These are phyloP conservation scores for Steatocranus sp. DNA, from an alignment of 2,797 vertebrate genomes.

Conservation along the genomic window DNA sequence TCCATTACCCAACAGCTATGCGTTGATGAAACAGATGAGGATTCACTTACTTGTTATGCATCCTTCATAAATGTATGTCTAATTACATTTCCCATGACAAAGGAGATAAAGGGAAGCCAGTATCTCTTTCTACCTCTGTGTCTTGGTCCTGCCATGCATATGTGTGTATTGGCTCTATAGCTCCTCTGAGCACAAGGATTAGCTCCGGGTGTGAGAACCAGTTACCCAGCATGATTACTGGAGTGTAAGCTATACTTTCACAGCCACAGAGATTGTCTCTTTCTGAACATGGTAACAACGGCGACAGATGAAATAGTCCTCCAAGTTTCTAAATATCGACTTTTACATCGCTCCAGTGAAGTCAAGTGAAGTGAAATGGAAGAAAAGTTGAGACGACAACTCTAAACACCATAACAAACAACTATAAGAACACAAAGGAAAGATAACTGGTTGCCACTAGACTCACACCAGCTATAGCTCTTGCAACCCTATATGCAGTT, in stretches of 20 bases:
- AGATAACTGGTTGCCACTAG: neutral
- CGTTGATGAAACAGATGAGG: neutral
- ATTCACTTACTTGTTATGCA: neutral
- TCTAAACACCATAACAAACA: neutral
- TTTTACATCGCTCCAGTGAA: neutral
- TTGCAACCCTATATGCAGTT: neutral
- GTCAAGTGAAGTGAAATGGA: conserved; percentile 3
- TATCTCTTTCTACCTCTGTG: neutral
- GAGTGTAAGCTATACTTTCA: neutral
- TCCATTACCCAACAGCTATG: neutral
- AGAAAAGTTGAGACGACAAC: neutral
- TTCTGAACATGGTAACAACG: too few relatives aligned
- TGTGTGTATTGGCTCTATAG: neutral
- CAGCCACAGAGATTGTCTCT: neutral
- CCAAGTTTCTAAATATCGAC: neutral
- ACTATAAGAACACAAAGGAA: neutral
- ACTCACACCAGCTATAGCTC: neutral
- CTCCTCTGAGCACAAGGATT: neutral
- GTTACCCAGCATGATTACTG: neutral
- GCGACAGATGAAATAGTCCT: neutral
- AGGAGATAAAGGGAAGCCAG: neutral
- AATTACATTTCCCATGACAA: neutral
- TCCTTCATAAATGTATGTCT: neutral
- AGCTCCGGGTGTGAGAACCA: neutral
- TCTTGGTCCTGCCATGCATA: neutral